These are phyloP conservation scores for Menura novaehollandiae DNA, from an alignment of 2,113 vertebrate genomes.

Conservation along the genomic window DNA sequence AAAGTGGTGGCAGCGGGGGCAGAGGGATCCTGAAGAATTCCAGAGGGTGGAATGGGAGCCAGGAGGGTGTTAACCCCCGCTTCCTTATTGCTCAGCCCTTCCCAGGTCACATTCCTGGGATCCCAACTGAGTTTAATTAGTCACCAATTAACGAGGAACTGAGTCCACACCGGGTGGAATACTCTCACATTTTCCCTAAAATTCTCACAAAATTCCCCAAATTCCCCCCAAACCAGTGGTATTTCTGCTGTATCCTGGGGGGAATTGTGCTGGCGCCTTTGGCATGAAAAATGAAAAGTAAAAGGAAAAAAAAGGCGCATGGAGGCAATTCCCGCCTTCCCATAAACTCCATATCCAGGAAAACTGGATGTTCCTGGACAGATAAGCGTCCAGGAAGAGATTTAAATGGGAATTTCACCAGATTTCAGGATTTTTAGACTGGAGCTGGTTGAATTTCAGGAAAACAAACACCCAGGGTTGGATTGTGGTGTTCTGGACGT, in stretches of 20 bases:
- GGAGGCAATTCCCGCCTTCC: fast-evolving
- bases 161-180: fast-evolving
- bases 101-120: neutral
- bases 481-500: fast-evolving
- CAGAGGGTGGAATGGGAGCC: neutral
- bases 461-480: fast-evolving
- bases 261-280: fast-evolving
- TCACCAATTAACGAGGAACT: neutral
- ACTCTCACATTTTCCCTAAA: fast-evolving
- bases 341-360: neutral
- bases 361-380: neutral
- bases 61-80: neutral
- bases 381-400: too few relatives aligned
- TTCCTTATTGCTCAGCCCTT: neutral
- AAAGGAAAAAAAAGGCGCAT: fast-evolving
- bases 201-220: neutral
- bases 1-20: neutral
- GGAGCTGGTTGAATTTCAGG: neutral
- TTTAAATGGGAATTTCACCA: neutral
- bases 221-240: fast-evolving
- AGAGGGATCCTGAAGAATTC: neutral
- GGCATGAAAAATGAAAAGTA: neutral
- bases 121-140: neutral
- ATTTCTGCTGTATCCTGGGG: neutral
- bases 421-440: neutral